phyloP scores from a whole-genome alignment of 2,797 vertebrate genomes.

The Acanthis flammea region DNA sequence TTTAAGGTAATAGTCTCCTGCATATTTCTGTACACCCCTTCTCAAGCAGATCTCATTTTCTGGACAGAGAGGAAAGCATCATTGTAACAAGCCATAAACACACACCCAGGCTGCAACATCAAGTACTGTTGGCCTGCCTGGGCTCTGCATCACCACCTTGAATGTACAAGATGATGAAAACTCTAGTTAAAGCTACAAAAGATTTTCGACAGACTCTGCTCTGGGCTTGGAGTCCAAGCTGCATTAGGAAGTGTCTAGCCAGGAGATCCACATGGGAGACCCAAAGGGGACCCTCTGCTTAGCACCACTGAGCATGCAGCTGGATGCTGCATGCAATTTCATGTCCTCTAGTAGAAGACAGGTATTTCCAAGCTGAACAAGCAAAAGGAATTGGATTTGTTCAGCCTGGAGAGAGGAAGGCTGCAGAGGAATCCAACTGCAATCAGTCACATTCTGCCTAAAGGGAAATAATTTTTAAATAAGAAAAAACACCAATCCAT shows the following conservation, averaged over 20 bases:
- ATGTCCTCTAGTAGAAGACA: not conserved
- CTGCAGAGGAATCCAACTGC: not conserved
- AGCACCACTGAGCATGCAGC: not conserved
- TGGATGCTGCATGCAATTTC: not conserved
- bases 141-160: not conserved
- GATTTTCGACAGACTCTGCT: not conserved
- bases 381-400: not conserved
- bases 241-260: not conserved
- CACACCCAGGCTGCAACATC: not conserved
- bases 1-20: not conserved
- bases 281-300: not conserved
- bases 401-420: not conserved
- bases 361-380: not conserved
- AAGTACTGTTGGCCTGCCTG: not conserved
- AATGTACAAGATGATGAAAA: not conserved
- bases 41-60: slow-evolving; percentile 6
- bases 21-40: not conserved
- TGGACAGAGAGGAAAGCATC: slow-evolving; percentile 3
- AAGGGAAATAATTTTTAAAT: not conserved
- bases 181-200: not conserved
- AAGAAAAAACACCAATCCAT: not conserved
- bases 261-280: not conserved
- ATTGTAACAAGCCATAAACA: not conserved
- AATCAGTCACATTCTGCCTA: rapidly evolving
- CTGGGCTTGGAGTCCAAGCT: not conserved